phyloP scores from a whole-genome alignment of 2,113 vertebrate species.

The Micromys minutus region DNA sequence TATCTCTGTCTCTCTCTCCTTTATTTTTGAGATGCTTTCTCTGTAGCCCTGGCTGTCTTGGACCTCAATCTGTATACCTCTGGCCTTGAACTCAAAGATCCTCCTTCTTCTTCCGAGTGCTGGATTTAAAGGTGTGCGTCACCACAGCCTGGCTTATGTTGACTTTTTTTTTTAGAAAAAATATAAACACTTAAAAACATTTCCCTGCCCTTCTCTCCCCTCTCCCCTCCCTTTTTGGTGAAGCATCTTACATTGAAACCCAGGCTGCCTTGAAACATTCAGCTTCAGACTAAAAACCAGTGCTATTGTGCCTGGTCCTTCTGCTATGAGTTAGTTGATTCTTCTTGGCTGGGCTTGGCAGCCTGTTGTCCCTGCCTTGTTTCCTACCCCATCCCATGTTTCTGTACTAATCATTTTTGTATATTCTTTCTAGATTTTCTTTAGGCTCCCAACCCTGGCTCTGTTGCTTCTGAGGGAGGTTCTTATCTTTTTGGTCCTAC shows the following conservation, averaged over 20 bases:
- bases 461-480: background rate
- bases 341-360: background rate
- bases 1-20: no score
- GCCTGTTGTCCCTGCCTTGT: background rate
- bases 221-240: background rate
- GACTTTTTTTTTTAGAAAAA: background rate
- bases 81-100: background rate
- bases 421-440: background rate
- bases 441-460: accelerated
- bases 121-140: background rate
- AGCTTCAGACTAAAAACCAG: background rate
- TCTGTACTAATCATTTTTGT: background rate
- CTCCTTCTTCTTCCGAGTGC: background rate
- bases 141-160: background rate
- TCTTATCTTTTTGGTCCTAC: background rate
- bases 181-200: background rate
- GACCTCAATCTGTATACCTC: background rate
- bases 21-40: background rate
- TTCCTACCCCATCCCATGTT: background rate
- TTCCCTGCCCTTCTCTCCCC: background rate
- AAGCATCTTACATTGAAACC: background rate
- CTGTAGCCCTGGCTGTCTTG: background rate
- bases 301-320: background rate
- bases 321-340: background rate
- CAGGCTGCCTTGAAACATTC: background rate